Evolutionary conservation across 2,888 invertebrate genomes (phyloP).

Genomic region (Physocephala rufipes): DNA sequence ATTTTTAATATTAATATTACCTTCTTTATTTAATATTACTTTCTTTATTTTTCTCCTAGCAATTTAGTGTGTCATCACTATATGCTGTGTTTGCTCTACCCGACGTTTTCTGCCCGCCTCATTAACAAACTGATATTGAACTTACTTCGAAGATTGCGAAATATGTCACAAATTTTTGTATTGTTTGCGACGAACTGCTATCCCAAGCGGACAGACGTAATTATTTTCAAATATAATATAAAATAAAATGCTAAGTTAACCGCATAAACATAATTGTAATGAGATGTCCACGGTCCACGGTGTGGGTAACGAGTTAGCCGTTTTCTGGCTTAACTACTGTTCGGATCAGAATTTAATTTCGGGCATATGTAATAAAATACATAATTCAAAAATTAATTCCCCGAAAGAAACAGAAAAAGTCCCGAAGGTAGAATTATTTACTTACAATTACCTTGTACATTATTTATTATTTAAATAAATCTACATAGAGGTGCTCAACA

Average conservation of each 20-base stretch:
- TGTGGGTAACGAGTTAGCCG: constrained; percentile 21
- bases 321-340: not conserved
- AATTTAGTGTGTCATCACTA: not conserved
- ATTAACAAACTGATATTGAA: constrained; percentile 16
- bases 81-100: no score
- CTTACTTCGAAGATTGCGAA: not conserved
- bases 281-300: constrained; percentile 41
- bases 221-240: constrained; percentile 38
- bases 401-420: no score
- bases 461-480: no score
- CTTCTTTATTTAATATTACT: constrained; percentile 21
- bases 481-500: no score
- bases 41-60: constrained; percentile 7
- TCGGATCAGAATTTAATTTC: constrained; percentile 23
- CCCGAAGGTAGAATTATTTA: constrained; percentile 10
- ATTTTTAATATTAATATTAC: constrained; percentile 33
- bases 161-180: constrained; percentile 18
- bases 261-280: constrained; percentile 43
- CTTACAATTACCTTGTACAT: not conserved
- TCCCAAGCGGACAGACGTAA: constrained; percentile 40
- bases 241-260: no score
- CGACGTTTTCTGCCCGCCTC: constrained; percentile 1
- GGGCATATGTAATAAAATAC: constrained; percentile 31
- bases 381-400: not conserved
- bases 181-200: constrained; percentile 23